Conservation (phyloP, 2,113 vertebrate species). For the Phylloscopus whistleri region DNA sequence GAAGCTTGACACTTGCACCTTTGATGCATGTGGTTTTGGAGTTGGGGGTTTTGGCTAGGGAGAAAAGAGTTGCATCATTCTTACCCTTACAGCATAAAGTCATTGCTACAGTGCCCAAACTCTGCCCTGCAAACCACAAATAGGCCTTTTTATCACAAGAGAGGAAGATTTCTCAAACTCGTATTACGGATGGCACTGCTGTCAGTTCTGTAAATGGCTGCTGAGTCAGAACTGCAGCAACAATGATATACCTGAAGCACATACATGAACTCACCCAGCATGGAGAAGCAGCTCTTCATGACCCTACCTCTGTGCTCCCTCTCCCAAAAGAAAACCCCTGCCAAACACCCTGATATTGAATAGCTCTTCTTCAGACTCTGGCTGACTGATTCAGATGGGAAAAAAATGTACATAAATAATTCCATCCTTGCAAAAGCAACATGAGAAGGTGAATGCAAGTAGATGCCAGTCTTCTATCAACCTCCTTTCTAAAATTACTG, state of each 20-base stretch:
- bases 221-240: background rate
- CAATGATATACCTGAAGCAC: accelerated
- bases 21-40: background rate
- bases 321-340: background rate
- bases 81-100: background rate
- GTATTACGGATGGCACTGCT: accelerated
- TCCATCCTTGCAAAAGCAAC: background rate
- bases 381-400: background rate
- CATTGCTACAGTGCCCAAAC: background rate
- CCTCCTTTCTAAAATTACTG: background rate
- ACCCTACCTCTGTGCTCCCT: background rate
- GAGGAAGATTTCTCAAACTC: background rate
- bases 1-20: background rate
- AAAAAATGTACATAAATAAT: background rate
- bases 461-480: background rate
- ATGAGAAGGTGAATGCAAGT: background rate
- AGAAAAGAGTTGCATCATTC: background rate
- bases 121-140: background rate
- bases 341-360: background rate
- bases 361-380: background rate
- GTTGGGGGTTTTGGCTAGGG: background rate
- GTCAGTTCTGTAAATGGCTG: background rate
- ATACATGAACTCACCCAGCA: background rate
- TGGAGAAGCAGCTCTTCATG: background rate
- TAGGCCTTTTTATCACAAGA: background rate